Base-by-base conservation (phyloP, 2,888 invertebrate genomes). In the Thymelicus sylvestris region DNA sequence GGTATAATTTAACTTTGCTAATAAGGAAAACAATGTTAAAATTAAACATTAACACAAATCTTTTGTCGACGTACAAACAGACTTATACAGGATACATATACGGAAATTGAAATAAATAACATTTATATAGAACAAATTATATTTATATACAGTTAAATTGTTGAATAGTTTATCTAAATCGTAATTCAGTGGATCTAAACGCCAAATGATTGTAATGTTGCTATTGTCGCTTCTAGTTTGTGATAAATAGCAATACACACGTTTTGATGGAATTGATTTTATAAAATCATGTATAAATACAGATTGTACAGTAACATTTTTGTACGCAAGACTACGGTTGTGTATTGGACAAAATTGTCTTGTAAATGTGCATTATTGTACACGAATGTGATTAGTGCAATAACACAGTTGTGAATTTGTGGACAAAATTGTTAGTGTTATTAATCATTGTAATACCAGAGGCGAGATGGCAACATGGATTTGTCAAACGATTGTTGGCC, bases 71-170 rank as follows among this genome's bases (percentile, higher is more conserved):
- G 19, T 19, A 19, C 8, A 57, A n/a, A 31, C 31, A 57, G 55
- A 10, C 10, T 19, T 12, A 24, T 31, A 31, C 31, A 19, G 7
- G 24, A 24, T 24, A 62, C 41, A 39, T 65, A 47, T 48, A 63
- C 48, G 24, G 44, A 48, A 60, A 6, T 39, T 60, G 13, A 59
- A 59, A 3, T 24, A 24, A 48, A 15, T 39, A 10, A 15, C 47
- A 39, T 66, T 66, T 55, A 62, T 67, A 63, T 63, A 67, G 55
- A 62, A 24, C 15, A 67, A 61, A 61, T 52, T 68, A 41, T 68
- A 63, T 68, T 68, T 68, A 68, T 63, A 38, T 63, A 68, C 62
- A n/a, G 47, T 55, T 66, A 38, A 24, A 66, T 59, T 68, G 67
- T 68, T 68, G 50, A 68, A 62, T 68, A 63, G 55, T 67, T 60